Percentiles rank a stretch among this genome's conserved stretches.
phyloP scores from a whole-genome alignment of 2,888 invertebrate species.

The Agrotis clavis region DNA sequence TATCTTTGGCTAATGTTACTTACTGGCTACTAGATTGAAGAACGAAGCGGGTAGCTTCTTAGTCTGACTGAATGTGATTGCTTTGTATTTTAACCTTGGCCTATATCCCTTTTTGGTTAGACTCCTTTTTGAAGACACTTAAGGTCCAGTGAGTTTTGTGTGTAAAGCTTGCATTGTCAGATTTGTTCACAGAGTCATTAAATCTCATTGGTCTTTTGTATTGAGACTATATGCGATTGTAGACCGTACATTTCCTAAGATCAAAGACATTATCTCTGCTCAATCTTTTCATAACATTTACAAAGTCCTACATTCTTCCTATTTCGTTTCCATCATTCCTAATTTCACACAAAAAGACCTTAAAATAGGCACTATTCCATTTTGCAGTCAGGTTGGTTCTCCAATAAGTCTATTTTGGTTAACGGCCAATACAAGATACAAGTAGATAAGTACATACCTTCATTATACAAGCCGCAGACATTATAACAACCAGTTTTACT shows the following conservation, averaged over 20 bases:
- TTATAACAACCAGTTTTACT: constrained; percentile 50
- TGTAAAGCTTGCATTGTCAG: neutral
- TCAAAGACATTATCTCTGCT: neutral
- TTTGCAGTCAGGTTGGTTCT: neutral
- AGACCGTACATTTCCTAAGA: neutral
- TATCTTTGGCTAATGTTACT: constrained; percentile 17
- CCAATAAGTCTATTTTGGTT: constrained; percentile 15
- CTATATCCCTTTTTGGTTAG: constrained; percentile 4
- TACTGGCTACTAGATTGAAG: neutral
- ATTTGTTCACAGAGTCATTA: neutral
- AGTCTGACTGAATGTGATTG: neutral
- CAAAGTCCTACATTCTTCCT: neutral
- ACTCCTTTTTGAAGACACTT: constrained; percentile 15
- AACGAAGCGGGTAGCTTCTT: neutral
- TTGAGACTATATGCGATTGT: too few relatives aligned
- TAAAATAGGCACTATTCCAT: neutral
- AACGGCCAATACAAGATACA: constrained; percentile 6
- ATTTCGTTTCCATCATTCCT: neutral
- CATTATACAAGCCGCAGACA: constrained; percentile 32
- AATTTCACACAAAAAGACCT: neutral
- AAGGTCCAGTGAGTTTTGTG: constrained; percentile 5
- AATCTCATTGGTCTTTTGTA: too few relatives aligned
- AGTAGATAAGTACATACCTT: constrained; percentile 32
- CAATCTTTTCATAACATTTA: too few relatives aligned
- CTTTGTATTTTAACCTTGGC: constrained; percentile 2